phyloP scores from a whole-genome alignment of 2,797 vertebrate genomes.

The Clarias pachynema region DNA sequence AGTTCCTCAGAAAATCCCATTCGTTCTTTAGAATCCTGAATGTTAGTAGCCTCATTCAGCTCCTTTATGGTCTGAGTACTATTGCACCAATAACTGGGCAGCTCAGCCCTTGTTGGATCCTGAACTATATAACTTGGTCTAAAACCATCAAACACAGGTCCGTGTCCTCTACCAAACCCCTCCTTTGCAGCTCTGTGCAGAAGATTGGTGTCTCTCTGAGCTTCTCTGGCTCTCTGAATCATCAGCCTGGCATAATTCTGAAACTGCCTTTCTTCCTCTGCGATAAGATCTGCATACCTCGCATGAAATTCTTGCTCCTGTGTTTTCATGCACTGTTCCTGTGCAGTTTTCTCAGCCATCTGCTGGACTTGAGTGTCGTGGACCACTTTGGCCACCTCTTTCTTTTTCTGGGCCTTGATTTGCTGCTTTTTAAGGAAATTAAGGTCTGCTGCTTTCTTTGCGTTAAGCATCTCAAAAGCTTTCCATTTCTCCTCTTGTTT shows the following conservation, averaged over 20 bases:
- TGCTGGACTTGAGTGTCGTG: conserved; percentile 72
- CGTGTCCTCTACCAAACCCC: conserved; percentile 65
- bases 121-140: conserved; percentile 74
- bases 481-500: conserved; percentile 68
- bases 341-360: conserved; percentile 75
- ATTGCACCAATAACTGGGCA: conserved; percentile 69
- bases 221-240: conserved; percentile 74
- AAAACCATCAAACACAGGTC: conserved; percentile 66
- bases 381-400: conserved; percentile 67
- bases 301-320: conserved; percentile 68
- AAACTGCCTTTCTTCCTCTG: conserved; percentile 81
- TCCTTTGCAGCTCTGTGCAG: conserved; percentile 77
- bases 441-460: conserved; percentile 75
- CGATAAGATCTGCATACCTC: conserved; percentile 63
- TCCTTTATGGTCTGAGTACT: conserved; percentile 71
- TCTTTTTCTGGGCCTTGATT: conserved; percentile 70
- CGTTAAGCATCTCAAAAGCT: conserved; percentile 65
- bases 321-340: conserved; percentile 66
- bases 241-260: conserved; percentile 82
- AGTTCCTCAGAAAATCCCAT: conserved; percentile 78
- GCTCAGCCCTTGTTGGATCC: conserved; percentile 71
- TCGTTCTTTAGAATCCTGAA: conserved; percentile 75
- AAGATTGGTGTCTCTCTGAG: conserved; percentile 75
- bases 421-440: conserved; percentile 74
- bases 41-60: conserved; percentile 64